A percentile compares a stretch with the other conserved stretches of the same genome.
phyloP scores from a whole-genome alignment of 2,888 invertebrate genomes.

The Alsophila aescularia region DNA sequence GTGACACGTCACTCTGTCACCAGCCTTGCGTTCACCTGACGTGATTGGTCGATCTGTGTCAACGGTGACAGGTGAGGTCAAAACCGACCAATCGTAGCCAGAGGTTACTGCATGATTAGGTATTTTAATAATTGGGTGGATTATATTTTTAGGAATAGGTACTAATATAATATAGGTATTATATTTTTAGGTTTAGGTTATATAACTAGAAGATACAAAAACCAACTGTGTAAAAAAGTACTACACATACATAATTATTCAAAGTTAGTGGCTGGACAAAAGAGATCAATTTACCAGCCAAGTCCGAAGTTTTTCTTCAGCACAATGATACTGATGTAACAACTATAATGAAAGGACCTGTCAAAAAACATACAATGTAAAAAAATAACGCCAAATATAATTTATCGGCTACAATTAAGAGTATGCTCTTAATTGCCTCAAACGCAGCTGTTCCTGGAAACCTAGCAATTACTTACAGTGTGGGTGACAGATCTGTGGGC shows the following conservation, averaged over 20 bases:
- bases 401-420: neutral
- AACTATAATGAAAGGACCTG: no score
- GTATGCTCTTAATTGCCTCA: neutral
- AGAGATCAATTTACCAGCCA: no score
- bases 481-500: neutral
- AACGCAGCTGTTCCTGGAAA: neutral
- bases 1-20: conserved; percentile 12
- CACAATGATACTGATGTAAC: no score
- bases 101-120: conserved; percentile 2
- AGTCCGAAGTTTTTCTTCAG: no score
- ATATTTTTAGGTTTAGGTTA: neutral
- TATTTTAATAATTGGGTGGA: conserved; percentile 30
- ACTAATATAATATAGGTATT: neutral
- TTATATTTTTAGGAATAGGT: conserved; percentile 17
- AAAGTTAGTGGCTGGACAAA: no score
- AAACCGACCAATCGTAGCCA: conserved; percentile 28
- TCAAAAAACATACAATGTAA: neutral
- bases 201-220: neutral
- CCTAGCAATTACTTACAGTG: neutral
- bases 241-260: no score
- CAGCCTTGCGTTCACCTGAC: conserved; percentile 32
- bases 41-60: conserved; percentile 29
- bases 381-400: neutral
- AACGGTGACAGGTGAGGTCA: conserved; percentile 31
- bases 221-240: no score